phyloP scores from a whole-genome alignment of 2,888 invertebrate genomes.

The Melieria picta region DNA sequence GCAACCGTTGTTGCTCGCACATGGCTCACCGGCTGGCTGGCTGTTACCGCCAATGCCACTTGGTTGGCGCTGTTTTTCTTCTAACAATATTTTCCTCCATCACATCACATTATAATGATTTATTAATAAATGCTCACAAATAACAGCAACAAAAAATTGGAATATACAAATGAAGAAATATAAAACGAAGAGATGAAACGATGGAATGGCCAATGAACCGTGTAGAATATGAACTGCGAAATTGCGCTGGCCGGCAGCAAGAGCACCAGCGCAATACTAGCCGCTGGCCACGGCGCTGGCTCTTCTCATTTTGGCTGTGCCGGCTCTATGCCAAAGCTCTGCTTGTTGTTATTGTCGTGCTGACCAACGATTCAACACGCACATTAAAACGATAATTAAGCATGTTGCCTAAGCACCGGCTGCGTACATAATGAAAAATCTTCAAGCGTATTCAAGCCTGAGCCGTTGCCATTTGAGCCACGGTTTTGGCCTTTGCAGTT shows the following conservation, averaged over 20 bases:
- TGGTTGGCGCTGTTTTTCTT: too few species aligned
- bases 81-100: too few species aligned
- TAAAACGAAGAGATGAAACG: neutral
- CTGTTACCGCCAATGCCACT: too few species aligned
- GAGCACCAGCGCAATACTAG: too few species aligned
- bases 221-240: neutral
- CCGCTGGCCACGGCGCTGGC: too few species aligned
- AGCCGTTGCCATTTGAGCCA: neutral
- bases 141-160: too few species aligned
- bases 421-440: conserved; percentile 19
- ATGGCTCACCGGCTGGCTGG: too few species aligned
- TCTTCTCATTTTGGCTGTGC: too few species aligned
- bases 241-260: too few species aligned
- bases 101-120: neutral
- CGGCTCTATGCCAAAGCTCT: too few species aligned
- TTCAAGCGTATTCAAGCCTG: too few species aligned
- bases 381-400: conserved; percentile 39
- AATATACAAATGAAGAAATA: neutral
- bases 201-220: conserved; percentile 32
- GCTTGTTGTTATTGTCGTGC: conserved; percentile 7
- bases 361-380: conserved; percentile 34
- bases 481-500: neutral
- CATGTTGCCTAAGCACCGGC: conserved; percentile 22
- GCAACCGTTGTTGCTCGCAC: too few species aligned
- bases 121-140: neutral